Conservation (phyloP, 1,140 invertebrate species). For the Chironomus striatipennis region DNA sequence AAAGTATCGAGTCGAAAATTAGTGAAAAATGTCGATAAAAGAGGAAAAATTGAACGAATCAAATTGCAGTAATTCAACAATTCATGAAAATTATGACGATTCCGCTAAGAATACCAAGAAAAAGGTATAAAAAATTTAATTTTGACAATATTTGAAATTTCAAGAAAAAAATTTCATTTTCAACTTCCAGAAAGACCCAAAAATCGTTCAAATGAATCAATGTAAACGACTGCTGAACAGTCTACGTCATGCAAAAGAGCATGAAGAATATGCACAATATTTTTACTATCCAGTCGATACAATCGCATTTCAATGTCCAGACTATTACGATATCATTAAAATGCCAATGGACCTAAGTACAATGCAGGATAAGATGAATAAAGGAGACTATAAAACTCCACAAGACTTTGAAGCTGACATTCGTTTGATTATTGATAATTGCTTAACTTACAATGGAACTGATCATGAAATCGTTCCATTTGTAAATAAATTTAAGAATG, state of each 20-base stretch:
- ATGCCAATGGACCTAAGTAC: conserved; percentile 96
- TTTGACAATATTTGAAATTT: no score
- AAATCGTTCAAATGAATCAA: neutral
- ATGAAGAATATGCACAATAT: neutral
- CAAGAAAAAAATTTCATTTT: no score
- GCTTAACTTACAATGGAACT: neutral
- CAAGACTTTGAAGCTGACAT: neutral
- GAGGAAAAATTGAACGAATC: no score
- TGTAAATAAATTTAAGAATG: neutral
- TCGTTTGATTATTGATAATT: neutral
- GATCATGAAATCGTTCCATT: neutral
- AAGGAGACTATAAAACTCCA: conserved; percentile 35
- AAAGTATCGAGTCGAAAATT: no score
- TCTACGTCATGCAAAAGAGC: neutral
- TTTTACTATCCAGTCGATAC: conserved; percentile 79
- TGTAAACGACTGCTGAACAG: neutral
- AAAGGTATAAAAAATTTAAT: no score
- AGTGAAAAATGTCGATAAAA: no score
- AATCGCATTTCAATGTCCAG: conserved; percentile 89
- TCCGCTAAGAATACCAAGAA: no score
- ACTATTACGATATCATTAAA: conserved; percentile 98
- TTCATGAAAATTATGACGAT: no score
- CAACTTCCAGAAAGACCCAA: no score
- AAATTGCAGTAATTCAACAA: no score
- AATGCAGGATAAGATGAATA: conserved; percentile 95